Evolutionary conservation across 53 echinoderm and acorn worm species (phyloP).

Genomic region (Holothuria scabra): DNA sequence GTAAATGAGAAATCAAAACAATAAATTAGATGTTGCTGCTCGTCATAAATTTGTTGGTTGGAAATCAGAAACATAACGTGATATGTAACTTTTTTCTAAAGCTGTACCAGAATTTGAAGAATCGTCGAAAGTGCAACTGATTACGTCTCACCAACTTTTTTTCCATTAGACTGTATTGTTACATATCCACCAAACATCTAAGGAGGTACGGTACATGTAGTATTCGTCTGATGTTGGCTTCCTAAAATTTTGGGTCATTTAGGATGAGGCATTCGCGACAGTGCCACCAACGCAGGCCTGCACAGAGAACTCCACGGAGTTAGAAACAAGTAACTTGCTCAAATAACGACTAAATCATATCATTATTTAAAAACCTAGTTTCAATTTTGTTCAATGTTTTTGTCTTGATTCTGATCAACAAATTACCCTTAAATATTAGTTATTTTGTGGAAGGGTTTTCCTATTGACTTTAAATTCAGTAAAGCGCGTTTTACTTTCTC

Average conservation of each 20-base stretch:
- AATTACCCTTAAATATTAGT: not conserved
- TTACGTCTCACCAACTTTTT: not conserved
- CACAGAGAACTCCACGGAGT: too few relatives aligned
- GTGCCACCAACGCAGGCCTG: too few relatives aligned
- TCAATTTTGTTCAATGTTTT: too few relatives aligned
- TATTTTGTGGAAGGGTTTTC: not conserved
- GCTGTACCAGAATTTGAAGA: not conserved
- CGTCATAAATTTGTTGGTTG: not conserved
- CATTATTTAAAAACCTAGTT: too few relatives aligned
- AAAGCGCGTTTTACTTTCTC: not conserved
- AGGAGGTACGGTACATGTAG: too few relatives aligned
- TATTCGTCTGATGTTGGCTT: too few relatives aligned
- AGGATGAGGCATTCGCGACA: too few relatives aligned
- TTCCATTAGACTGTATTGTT: not conserved
- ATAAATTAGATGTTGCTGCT: not conserved
- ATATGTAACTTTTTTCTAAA: not conserved
- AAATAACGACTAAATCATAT: too few relatives aligned
- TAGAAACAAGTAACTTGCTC: too few relatives aligned
- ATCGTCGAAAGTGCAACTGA: not conserved
- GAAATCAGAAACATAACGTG: not conserved
- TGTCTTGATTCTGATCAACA: too few relatives aligned
- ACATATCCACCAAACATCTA: too few relatives aligned
- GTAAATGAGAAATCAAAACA: conserved; percentile 7
- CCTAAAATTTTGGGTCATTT: too few relatives aligned
- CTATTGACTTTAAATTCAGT: not conserved